phyloP scores from a whole-genome alignment of 1,140 invertebrate species.

The Panulirus ornatus region DNA sequence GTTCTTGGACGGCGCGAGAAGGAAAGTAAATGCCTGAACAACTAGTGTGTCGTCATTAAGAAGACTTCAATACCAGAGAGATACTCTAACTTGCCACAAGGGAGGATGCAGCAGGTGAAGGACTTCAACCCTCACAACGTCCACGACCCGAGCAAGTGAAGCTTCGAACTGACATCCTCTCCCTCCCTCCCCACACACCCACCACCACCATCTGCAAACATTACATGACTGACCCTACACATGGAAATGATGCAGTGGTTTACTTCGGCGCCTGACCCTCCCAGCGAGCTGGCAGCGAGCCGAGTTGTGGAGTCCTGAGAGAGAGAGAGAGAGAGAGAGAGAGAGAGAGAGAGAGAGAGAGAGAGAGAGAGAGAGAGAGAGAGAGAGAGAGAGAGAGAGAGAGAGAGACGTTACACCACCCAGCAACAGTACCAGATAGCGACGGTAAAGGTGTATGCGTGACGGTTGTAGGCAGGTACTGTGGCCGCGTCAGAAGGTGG shows the following conservation, averaged over 20 bases:
- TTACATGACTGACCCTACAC: background rate
- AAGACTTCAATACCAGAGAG: no score
- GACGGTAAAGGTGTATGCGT: background rate
- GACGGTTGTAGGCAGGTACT: background rate
- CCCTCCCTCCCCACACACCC: background rate
- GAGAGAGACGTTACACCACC: no score
- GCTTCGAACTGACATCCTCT: background rate
- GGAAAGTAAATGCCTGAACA: no score
- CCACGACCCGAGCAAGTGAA: no score
- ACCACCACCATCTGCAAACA: background rate
- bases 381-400: no score
- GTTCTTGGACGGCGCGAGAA: no score
- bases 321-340: background rate
- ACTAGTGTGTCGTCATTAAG: no score
- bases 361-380: no score
- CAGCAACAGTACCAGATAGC: no score
- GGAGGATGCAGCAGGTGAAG: no score
- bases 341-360: no score
- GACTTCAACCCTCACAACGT: background rate
- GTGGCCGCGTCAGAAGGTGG: background rate
- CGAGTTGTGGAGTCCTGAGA: background rate
- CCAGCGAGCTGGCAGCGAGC: background rate
- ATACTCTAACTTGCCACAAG: no score
- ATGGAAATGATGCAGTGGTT: background rate
- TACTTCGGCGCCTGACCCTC: background rate